Base-by-base conservation (phyloP, 2,797 vertebrate genomes). In the Clarias fuscus region DNA sequence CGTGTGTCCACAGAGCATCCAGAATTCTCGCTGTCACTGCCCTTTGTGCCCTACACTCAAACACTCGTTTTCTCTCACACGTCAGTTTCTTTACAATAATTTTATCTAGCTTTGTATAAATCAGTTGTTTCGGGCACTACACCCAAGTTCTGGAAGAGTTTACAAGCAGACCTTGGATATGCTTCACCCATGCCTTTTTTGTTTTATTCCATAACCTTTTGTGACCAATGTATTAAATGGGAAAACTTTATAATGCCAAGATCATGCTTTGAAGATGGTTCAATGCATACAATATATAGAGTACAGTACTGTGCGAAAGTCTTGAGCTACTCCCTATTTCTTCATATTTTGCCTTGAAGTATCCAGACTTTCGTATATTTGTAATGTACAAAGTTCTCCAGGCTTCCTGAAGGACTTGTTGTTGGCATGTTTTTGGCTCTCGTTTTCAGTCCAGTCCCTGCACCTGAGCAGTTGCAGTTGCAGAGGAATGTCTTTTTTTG, bases 1-100 rank as follows among this genome's bases (percentile, higher is more conserved):
- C 82, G 68, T 78, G 62, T 83, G 76, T 85, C 56, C 70, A 72
- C 65, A 88, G 85, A 76, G 70, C 62, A 53, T 85, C 76, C 76
- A 80, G 64, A 84, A 88, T 68, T 87, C 90, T 88, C 88, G 87
- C 87, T 77, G 71, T 88, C 75, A 79, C 48, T 76, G 70, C 72
- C 59, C 24, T 65, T 43, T 90, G 72, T 81, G 90, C 3, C 13
- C 15, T 64, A n/a, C 5, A 8, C 61, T 64, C 61, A 80, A n/a
- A 79, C 18, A 7, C 58, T 62, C 11, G 1, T 79, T 62, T 79
- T 22, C 40, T 33, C 3, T 59, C 20, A 43, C 78, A 80, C 22
- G 27, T 48, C 61, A 7, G 2, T 64, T 80, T 64, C 37, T 22
- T 43, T 17, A 24, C 33, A 33, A 56, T 20, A 33, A 59, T 59